phyloP scores from a whole-genome alignment of 1,140 invertebrate genomes.

The Brachionus paranguensis region DNA sequence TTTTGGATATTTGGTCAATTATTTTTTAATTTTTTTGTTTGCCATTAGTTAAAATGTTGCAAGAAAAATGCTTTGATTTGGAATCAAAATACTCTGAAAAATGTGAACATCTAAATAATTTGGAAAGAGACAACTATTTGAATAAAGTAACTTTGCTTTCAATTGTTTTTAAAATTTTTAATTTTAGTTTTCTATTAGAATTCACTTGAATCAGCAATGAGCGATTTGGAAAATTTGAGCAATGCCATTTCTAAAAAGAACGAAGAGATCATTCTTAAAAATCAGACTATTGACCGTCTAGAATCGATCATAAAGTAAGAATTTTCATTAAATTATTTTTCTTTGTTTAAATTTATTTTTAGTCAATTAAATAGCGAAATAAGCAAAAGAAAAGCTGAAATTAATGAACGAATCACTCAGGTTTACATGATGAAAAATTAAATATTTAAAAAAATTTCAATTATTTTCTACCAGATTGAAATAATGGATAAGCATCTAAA shows the following conservation, averaged over 20 bases:
- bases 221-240: not conserved
- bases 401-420: slow-evolving; percentile 1
- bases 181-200: not conserved
- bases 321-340: not conserved
- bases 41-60: not conserved
- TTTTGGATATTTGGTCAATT: not conserved
- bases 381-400: slow-evolving; percentile 28
- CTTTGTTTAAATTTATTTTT: not conserved
- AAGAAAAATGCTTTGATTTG: slow-evolving; percentile 25
- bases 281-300: slow-evolving; percentile 24
- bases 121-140: slow-evolving; percentile 23
- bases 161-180: not conserved
- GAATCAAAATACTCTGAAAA: slow-evolving; percentile 37
- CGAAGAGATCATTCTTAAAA: slow-evolving; percentile 29
- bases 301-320: slow-evolving; percentile 2
- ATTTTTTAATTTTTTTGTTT: not conserved
- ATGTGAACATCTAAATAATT: slow-evolving; percentile 28
- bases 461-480: slow-evolving; percentile 10
- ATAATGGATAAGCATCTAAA: slow-evolving; percentile 6
- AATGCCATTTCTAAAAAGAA: slow-evolving; percentile 16
- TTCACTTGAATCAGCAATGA: slow-evolving; percentile 17
- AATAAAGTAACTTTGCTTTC: not conserved
- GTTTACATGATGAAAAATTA: not conserved
- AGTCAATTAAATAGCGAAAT: slow-evolving; percentile 32
- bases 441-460: not conserved